phyloP scores from a whole-genome alignment of 2,113 vertebrate species.

The Lathamus discolor region DNA sequence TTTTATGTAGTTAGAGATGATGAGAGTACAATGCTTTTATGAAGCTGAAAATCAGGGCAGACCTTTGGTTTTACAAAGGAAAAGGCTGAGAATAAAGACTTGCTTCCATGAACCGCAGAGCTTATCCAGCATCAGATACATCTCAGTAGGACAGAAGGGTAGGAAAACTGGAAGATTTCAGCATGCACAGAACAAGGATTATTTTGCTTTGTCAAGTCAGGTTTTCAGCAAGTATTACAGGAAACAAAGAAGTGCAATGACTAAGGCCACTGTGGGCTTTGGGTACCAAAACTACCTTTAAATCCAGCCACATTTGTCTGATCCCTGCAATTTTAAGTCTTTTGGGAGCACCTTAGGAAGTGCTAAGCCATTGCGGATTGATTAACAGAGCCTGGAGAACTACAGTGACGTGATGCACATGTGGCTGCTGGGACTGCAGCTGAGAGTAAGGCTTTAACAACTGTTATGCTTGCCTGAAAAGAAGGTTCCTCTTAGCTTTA shows the following conservation, averaged over 20 bases:
- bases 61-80: neutral
- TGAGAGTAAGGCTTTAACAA: neutral
- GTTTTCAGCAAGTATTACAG: accelerated
- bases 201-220: neutral
- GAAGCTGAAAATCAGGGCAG: conserved; percentile 49
- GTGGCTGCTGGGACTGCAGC: neutral
- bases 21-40: neutral
- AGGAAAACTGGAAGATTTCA: neutral
- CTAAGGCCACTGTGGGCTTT: neutral
- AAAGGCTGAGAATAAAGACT: neutral
- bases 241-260: neutral
- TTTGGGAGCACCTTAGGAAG: neutral
- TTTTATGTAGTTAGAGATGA: conserved; percentile 13
- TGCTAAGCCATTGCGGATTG: accelerated
- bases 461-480: neutral
- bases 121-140: neutral
- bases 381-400: neutral
- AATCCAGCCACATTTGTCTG: neutral
- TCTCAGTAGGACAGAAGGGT: neutral
- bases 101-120: neutral
- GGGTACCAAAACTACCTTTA: neutral
- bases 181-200: neutral
- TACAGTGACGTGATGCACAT: accelerated
- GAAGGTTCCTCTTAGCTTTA: neutral
- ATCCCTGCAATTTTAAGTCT: neutral